A percentile compares a stretch with the other conserved stretches of the same genome.
phyloP scores from a whole-genome alignment of 1,140 invertebrate genomes.

The Apis dorsata region DNA sequence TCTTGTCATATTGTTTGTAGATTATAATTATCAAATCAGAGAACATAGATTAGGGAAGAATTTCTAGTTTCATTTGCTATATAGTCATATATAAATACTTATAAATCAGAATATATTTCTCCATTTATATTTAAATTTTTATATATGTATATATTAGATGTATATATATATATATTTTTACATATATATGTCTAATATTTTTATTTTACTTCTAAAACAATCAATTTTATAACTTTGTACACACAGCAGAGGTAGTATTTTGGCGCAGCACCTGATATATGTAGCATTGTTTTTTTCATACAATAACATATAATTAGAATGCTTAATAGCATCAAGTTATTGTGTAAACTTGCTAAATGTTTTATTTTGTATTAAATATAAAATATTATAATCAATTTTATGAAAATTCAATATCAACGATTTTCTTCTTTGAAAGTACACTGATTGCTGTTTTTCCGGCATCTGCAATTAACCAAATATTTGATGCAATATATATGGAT shows the following conservation, averaged over 20 bases:
- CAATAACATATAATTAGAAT: constrained; percentile 37
- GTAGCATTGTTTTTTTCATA: constrained; percentile 60
- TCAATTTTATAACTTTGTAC: constrained; percentile 76
- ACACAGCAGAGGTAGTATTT: constrained; percentile 76
- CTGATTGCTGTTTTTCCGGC: constrained; percentile 56
- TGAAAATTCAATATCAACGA: constrained; percentile 54
- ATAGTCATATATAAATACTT: constrained; percentile 57
- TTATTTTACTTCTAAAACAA: constrained; percentile 71
- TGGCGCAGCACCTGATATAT: constrained; percentile 70
- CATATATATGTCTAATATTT: constrained; percentile 60
- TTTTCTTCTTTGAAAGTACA: constrained; percentile 61
- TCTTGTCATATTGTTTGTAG: constrained; percentile 37
- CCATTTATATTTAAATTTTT: constrained; percentile 49
- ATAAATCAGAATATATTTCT: constrained; percentile 67
- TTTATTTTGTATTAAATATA: constrained; percentile 44
- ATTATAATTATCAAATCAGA: constrained; percentile 25
- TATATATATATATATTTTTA: constrained; percentile 40
- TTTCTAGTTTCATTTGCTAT: constrained; percentile 47
- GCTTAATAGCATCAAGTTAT: constrained; percentile 36
- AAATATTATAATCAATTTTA: constrained; percentile 49
- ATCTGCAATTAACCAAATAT: constrained; percentile 63
- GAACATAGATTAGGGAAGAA: constrained; percentile 56
- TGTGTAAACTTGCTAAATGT: constrained; percentile 43
- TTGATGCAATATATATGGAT: background rate
- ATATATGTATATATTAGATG: constrained; percentile 2